Base-by-base conservation (phyloP, 2,113 vertebrate species). In the Poecile atricapillus region DNA sequence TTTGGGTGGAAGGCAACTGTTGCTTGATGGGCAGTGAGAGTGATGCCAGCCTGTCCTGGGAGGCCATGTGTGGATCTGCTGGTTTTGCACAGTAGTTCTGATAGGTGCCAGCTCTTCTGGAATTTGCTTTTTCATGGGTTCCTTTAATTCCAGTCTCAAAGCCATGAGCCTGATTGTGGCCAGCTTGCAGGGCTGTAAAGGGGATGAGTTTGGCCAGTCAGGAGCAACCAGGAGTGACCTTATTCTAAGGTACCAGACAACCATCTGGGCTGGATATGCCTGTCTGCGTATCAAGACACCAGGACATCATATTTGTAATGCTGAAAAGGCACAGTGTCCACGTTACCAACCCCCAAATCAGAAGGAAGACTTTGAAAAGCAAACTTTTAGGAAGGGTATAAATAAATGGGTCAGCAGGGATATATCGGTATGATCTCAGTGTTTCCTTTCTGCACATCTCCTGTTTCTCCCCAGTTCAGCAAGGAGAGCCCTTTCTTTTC, bases 41-140 rank as follows among this genome's bases (percentile, higher is more conserved):
- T 35, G 39, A 47, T 0, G 0, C 25, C 64, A 59, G 35, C 28
- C 16, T 4, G 2, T 24, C 20, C 20, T 0, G 0, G 33, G 11
- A 69, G 11, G 22, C 25, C 1, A 0, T 8, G 23, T 2, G 1
- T 13, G 25, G 16, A 17, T 55, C 64, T 59, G 4, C 43, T 50
- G 44, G 41, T 55, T 77, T 73, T 59, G 24, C 49, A 18, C 24
- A n/a, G 55, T 0, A 0, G 4, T 71, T 73, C 28, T 73, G 43
- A 31, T 31, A 10, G 37, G 23, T 75, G 4, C 13, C 47, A 71
- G 20, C 37, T 49, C 77, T 27, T 13, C n/a, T 37, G 9, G 37
- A 62, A 24, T 21, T 84, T n/a, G 18, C 3, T 27, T 74, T 74
- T 50, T 30, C 6, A 10, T 19, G n/a, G 20, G 24, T 55, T 25